Base-by-base conservation (phyloP, 2,113 vertebrate species). In the Antennarius striatus region DNA sequence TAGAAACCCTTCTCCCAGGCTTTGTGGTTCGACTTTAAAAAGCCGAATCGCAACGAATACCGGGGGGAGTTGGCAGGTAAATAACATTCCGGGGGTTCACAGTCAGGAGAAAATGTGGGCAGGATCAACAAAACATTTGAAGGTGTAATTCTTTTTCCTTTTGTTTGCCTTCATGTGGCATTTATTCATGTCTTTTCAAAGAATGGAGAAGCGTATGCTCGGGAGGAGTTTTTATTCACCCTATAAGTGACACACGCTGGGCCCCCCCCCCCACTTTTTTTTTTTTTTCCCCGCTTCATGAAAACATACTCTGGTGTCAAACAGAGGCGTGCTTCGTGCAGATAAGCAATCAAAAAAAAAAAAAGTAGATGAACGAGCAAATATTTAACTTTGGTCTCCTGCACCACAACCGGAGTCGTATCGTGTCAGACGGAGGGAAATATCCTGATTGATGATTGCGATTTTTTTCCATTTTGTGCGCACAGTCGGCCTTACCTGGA, bases 401-500 rank as follows among this genome's bases (percentile, higher is more conserved):
- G n/a, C 15, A 10, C 32, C 15, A 9, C n/a, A 29, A 22, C 6
- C 6, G 45, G 16, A 6, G 48, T n/a, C 43, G 14, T 9, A 29
- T 14, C 51, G 50, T 59, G 29, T 13, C 32, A 32, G 9, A 48
- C 7, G 52, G 49, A 62, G 22, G 22, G 46, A 59, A 16, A 54
- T 36, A 12, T 45, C 29, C 36, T 29, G 52, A 59, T 13, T 36
- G 48, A 50, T 51, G 77, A 45, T 30, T 63, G 61, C 22, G 68
- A 50, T 30, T 65, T 43, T 43, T 22, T 22, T 22, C 52, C 11
- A 68, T 3, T 15, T 4, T 28, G 28, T 47, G 56, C 8, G 30
- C 11, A 15, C 4, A 36, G 56, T 13, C 16, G 15, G 61, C 81
- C 68, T 22, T 75, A 98, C 96, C 96, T 22, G 90, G 90, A 0